Evolutionary conservation across 2,113 vertebrate species (phyloP).

Genomic region (Cnemophilus loriae): DNA sequence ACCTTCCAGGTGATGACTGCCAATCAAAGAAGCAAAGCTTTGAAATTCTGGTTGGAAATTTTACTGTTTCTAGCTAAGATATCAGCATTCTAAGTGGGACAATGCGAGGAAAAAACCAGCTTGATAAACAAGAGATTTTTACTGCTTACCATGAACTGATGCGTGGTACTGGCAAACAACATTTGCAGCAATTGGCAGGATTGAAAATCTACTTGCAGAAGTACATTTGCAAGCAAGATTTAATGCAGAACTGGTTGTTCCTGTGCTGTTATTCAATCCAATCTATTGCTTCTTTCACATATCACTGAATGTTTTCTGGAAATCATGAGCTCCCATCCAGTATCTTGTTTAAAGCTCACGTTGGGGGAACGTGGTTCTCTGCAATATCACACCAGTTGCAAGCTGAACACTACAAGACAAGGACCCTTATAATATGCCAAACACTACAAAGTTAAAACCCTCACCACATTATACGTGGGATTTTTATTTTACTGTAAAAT

Average conservation of each 20-base stretch:
- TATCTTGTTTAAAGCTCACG: not conserved
- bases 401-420: not conserved
- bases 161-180: not conserved
- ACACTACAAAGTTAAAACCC: not conserved
- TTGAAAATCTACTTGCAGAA: not conserved
- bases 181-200: not conserved
- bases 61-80: not conserved
- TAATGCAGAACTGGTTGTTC: not conserved
- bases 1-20: not conserved
- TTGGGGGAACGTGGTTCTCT: not conserved
- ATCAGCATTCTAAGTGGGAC: not conserved
- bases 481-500: not conserved
- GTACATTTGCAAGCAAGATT: not conserved
- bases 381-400: not conserved
- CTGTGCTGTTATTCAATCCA: not conserved
- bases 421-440: not conserved
- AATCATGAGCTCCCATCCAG: not conserved
- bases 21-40: not conserved
- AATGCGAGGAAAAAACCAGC: not conserved
- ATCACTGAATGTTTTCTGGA: not conserved
- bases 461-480: fast-evolving
- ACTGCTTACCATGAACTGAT: not conserved
- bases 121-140: not conserved
- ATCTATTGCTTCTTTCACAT: not conserved
- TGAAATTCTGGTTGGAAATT: not conserved